Conservation (phyloP, 2,797 vertebrate species). For the Holocentrus rufus region DNA sequence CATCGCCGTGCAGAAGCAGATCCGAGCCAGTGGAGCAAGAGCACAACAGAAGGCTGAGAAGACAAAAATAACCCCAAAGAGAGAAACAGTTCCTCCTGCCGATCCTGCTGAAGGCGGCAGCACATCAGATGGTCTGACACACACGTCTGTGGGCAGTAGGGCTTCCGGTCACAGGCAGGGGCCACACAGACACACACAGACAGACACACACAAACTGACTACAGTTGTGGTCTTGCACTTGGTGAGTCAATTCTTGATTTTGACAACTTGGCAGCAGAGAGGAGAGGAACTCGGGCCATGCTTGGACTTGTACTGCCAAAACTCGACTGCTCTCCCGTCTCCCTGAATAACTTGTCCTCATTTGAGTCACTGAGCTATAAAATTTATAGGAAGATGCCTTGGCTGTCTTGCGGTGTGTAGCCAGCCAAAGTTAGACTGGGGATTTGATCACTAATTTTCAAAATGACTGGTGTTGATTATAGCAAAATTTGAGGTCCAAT, state of each 20-base stretch:
- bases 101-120: conserved; percentile 33
- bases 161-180: conserved; percentile 42
- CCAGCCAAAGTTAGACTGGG: too few species aligned
- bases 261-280: conserved; percentile 28
- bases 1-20: conserved; percentile 6
- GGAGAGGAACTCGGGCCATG: conserved; percentile 13
- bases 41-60: not conserved
- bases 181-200: conserved; percentile 41
- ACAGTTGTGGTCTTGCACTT: conserved; percentile 22
- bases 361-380: conserved; percentile 44
- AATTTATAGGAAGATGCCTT: conserved; percentile 9
- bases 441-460: too few species aligned
- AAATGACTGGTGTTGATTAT: too few species aligned
- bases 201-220: conserved; percentile 46
- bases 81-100: conserved; percentile 14
- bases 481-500: too few species aligned
- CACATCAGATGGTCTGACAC: conserved; percentile 72
- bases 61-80: conserved; percentile 43
- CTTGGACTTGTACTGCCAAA: conserved; percentile 12
- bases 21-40: conserved; percentile 3
- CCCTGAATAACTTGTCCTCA: conserved; percentile 3
- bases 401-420: too few species aligned
- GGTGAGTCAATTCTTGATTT: conserved; percentile 51
- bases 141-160: conserved; percentile 56
- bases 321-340: conserved; percentile 11